These are phyloP conservation scores for Calycopis cecrops DNA, from an alignment of 1,140 invertebrate species.

Conservation along the genomic window DNA sequence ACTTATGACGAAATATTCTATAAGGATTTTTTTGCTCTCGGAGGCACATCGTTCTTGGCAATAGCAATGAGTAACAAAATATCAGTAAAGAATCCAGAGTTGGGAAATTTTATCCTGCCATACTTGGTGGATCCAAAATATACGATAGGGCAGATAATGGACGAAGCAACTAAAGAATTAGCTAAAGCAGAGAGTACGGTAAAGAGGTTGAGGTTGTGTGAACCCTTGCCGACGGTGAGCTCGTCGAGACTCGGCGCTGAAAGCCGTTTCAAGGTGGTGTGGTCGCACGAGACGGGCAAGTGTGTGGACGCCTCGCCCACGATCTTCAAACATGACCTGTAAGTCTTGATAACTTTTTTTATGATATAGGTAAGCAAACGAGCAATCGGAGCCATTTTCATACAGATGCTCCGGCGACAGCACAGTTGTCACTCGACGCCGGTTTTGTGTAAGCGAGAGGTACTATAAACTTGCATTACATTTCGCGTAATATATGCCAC, in stretches of 20 bases:
- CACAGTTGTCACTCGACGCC: no score
- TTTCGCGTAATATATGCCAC: no score
- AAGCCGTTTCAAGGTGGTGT: slow-evolving; percentile 38
- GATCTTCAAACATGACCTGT: slow-evolving; percentile 72
- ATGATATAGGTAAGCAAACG: no score
- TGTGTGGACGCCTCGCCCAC: slow-evolving; percentile 84
- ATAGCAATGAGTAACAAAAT: slow-evolving; percentile 57
- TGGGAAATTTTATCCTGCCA: slow-evolving; percentile 51
- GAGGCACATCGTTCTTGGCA: slow-evolving; percentile 60
- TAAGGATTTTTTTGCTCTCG: slow-evolving; percentile 52
- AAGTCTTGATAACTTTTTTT: slow-evolving; percentile 52
- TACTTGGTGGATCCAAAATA: slow-evolving; percentile 44
- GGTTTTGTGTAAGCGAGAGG: no score
- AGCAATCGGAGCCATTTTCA: no score
- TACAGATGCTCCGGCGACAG: no score
- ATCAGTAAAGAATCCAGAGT: slow-evolving; percentile 36
- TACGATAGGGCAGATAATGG: slow-evolving; percentile 48
- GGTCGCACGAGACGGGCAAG: slow-evolving; percentile 79
- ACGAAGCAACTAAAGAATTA: slow-evolving; percentile 41
- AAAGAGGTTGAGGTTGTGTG: slow-evolving; percentile 34
- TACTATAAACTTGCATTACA: no score
- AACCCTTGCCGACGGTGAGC: slow-evolving; percentile 28
- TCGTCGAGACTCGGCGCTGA: slow-evolving; percentile 5
- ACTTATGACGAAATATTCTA: slow-evolving; percentile 66
- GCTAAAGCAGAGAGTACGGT: slow-evolving; percentile 28